Base-by-base conservation (phyloP, 2,888 invertebrate species). In the Nomada lathburiana region DNA sequence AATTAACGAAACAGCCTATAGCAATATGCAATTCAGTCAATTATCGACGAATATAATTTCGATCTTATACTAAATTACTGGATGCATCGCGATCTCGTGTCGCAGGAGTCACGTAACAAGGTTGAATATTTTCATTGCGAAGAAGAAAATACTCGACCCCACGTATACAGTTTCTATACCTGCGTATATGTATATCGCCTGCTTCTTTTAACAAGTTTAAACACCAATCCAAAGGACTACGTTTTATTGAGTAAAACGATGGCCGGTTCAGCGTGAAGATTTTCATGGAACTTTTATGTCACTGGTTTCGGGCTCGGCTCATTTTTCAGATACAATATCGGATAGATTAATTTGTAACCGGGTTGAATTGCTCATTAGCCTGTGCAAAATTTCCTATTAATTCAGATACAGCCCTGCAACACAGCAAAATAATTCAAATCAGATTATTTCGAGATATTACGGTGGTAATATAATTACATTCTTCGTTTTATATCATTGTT, bases 81-180 rank as follows among this genome's bases (percentile, higher is more conserved):
- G 70, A 71, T 55, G 18, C 50, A 69, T 60, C 68, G 44, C 42
- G 26, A 71, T 63, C 57, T 42, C 29, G 55, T 68, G 47, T 69
- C 68, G 72, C 69, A 69, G 57, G 57, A 42, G 44, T 50, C 72
- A 62, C 74, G 71, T 76, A 86, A 87, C 80, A 77, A 80, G 79
- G 67, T 67, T 57, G 77, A 82, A 85, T 86, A 85, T 87, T 85
- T 86, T 87, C 85, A 86, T 87, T 87, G 85, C 80, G 76, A 87
- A 85, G 75, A 80, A 75, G 80, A 83, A 79, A 69, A 69, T 77
- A 67, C 71, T 63, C 67, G 74, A 53, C 55, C 55, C 16, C 44
- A 36, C 44, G 47, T 57, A 36, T 64, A 29, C 36, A 11, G 23
- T 20, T 0, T 18, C 2, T n/a, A 7, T 1, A 16, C 50, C 4